A percentile compares a stretch with the other conserved stretches of the same genome.
Conservation (phyloP, 2,888 invertebrate genomes). For the Drosophila pegasa region DNA sequence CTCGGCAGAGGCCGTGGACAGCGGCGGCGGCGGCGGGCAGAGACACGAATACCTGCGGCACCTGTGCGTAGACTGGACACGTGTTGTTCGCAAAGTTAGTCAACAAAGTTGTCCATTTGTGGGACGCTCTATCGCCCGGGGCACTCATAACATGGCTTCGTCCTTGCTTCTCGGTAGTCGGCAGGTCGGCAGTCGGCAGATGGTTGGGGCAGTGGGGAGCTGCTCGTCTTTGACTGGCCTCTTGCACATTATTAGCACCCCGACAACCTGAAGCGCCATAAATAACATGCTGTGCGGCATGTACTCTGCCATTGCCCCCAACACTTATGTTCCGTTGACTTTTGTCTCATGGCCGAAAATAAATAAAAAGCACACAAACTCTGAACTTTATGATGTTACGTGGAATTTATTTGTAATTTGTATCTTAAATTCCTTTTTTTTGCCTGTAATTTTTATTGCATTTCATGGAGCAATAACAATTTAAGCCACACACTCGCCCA, state of each 20-base stretch:
- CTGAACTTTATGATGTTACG: conserved; percentile 37
- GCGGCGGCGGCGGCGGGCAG: conserved; percentile 3
- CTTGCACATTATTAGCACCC: conserved; percentile 75
- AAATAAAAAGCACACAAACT: conserved; percentile 34
- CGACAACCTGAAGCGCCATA: conserved; percentile 70
- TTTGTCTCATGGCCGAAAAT: conserved; percentile 39
- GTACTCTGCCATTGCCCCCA: conserved; percentile 38
- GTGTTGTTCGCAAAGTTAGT: conserved; percentile 66
- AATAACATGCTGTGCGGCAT: conserved; percentile 68
- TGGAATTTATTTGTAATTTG: conserved; percentile 50
- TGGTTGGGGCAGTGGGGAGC: conserved; percentile 8
- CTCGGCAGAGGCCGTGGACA: not conserved
- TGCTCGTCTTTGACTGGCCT: conserved; percentile 36
- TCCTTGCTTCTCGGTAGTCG: conserved; percentile 3
- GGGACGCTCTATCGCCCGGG: conserved; percentile 30
- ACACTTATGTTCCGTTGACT: conserved; percentile 44
- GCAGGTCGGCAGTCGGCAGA: conserved; percentile 16
- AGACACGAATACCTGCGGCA: conserved; percentile 48
- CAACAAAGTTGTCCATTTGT: conserved; percentile 71
- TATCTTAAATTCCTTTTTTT: conserved; percentile 39
- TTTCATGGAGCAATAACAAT: conserved; percentile 6
- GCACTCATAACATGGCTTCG: conserved; percentile 38
- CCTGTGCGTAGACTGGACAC: conserved; percentile 66
- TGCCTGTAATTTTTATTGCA: conserved; percentile 21
- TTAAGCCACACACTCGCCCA: not conserved